Base-by-base conservation (phyloP, 2,113 vertebrate genomes). In the Pterophyllum scalare region DNA sequence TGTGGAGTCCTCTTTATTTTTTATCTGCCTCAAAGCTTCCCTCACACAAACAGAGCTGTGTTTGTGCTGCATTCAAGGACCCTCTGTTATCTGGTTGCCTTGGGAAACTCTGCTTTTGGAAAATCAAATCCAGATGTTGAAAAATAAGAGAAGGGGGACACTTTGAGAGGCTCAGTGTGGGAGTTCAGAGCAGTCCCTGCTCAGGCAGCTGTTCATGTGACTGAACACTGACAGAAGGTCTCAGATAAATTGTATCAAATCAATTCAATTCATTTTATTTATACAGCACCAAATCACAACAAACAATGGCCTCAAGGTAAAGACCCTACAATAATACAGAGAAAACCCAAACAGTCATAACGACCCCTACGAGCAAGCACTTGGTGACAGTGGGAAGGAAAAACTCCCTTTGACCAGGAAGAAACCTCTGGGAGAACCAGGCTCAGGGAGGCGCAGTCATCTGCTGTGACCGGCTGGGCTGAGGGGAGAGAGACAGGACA, bases 111-210 rank as follows among this genome's bases (percentile, higher is more conserved):
- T n/a, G 10, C 24, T 52, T 72, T 31, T 49, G 43, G 65, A 11
- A 52, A 72, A 72, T 72, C 24, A 13, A 72, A 49, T 15, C 10
- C 65, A 72, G 65, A 52, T 52, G 65, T 72, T 52, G 52, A 7
- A 70, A 70, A 52, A 52, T 49, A 52, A 70, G 65, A 70, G 43
- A 70, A 70, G 40, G 40, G 65, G 40, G 19, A 70, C 65, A 70
- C 64, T 70, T 49, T 49, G 64, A 49, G 64, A 49, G 49, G 2
- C 1, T 46, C 5, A 0, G 5, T 49, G 40, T 70, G 65, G 6
- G 65, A 70, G 65, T 20, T 20, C 22, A 49, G 15, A 28, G 10
- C 9, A 6, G 5, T 46, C 22, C 4, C 38, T 52, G 22, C 22
- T 67, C 40, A 49, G 40, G 40, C 40, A 67, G 40, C 64, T 70